Percentiles rank a stretch among this genome's conserved stretches.
Evolutionary conservation across 2,888 invertebrate genomes (phyloP).

Genomic region (Aphidoletes aphidimyza): DNA sequence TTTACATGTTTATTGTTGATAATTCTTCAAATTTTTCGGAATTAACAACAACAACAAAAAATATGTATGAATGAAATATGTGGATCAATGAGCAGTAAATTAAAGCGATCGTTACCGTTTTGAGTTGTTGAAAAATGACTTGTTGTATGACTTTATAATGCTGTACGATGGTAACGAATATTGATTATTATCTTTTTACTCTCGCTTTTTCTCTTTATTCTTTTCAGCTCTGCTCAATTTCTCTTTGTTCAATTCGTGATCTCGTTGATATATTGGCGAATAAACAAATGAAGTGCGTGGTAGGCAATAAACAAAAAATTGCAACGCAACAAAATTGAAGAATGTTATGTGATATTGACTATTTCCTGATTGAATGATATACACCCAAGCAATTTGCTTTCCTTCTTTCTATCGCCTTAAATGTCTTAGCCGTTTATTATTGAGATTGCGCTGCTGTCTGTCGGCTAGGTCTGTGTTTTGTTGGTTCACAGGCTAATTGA

Average conservation of each 20-base stretch:
- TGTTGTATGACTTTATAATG: conserved; percentile 18
- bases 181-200: conserved; percentile 36
- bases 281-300: conserved; percentile 25
- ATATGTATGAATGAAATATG: not conserved
- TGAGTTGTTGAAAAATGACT: conserved; percentile 15
- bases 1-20: not conserved
- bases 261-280: not conserved
- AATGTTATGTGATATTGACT: too few relatives aligned
- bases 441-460: too few relatives aligned
- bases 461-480: too few relatives aligned
- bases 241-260: too few relatives aligned
- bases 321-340: not conserved
- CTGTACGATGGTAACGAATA: conserved; percentile 28
- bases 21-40: not conserved
- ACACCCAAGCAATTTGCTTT: not conserved
- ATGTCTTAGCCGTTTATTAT: too few relatives aligned
- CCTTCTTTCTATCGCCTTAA: not conserved
- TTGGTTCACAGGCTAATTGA: too few relatives aligned
- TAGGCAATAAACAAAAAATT: not conserved
- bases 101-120: conserved; percentile 38
- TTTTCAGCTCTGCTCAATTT: too few relatives aligned
- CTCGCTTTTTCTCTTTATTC: too few relatives aligned
- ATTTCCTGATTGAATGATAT: not conserved
- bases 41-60: not conserved
- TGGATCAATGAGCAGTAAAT: conserved; percentile 35